Evolutionary conservation across 2,797 vertebrate genomes (phyloP), one percentile per base, ranked within the genome.

Genomic region (Falco berigora): DNA sequence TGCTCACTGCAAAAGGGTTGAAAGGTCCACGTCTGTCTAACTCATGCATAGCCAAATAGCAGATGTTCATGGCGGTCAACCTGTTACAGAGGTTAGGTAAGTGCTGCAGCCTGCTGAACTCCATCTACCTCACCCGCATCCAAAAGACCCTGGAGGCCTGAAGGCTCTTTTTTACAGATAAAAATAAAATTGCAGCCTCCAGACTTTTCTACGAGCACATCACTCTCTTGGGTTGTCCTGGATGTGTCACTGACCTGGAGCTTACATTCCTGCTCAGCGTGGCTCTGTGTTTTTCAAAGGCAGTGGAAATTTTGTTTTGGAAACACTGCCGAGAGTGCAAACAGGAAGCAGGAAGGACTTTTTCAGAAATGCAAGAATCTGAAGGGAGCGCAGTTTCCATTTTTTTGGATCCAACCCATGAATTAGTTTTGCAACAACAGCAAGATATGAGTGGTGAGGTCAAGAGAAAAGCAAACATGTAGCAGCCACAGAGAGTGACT

Each of bases 311-410:
- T 79, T 95, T 96, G 92, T 94, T 95, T 95, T 92, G 94, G 95
- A 94, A 97, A 73, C 92, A 44, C 62, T 23, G 19, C 67, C 30
- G 50, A 24, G 94, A 95, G 90, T 14, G 55, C 95, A 94, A 96
- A 94, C 88, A 96, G 95, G 96, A 95, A 96, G 91, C 91, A 86
- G 93, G 95, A 95, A 96, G 55, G 89, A 74, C 74, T 91, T 86
- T 44, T 86, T 64, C 91, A 93, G 87, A 27, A 85, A 80, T 9
- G 49, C 72, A 40, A 53, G 89, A 62, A 73, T 30, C 95, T 10
- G 13, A 77, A 64, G 92, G 81, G 71, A 74, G 64, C 0, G 36
- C 75, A n/a, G 76, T 56, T 95, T 64, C 93, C 93, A 13, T 53
- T 71, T 81, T 63, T 42, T 73, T 91, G 88, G 89, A 90, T 49